These are phyloP conservation scores for Ceyx erithaca DNA, from an alignment of 2,797 vertebrate genomes.

Conservation along the genomic window DNA sequence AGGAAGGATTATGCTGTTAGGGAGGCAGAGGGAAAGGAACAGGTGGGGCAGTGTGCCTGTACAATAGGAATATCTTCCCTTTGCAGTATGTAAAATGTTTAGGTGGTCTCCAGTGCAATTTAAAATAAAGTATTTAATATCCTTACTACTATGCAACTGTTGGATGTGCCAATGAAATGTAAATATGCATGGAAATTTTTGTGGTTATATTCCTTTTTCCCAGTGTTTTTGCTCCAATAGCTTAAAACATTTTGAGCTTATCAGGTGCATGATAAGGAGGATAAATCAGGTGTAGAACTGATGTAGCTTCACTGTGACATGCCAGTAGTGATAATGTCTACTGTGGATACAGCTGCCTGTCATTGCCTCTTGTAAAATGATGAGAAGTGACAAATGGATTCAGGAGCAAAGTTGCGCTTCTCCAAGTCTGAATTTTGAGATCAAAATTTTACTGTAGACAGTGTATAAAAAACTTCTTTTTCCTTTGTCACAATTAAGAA, in stretches of 20 bases:
- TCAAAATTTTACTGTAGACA: background rate
- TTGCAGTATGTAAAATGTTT: background rate
- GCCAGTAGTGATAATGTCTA: background rate
- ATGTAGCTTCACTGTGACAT: background rate
- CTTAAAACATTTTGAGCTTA: background rate
- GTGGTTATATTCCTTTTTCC: background rate
- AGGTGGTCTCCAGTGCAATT: background rate
- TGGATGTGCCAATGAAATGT: background rate
- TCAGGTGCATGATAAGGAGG: background rate
- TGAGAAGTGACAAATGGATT: background rate
- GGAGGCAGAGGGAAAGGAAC: background rate
- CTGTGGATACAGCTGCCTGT: background rate
- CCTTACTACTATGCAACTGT: accelerated
- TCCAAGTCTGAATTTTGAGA: background rate
- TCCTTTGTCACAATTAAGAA: background rate
- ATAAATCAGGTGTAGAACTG: background rate
- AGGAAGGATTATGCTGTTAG: background rate
- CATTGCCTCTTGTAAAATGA: background rate
- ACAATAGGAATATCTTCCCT: background rate
- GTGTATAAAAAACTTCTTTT: background rate
- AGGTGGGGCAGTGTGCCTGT: background rate
- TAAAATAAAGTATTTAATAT: background rate
- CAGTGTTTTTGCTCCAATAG: background rate
- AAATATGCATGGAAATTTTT: background rate
- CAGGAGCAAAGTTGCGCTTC: background rate